These are phyloP conservation scores for Cochlearius cochlearius DNA, from an alignment of 2,113 vertebrate species.

Conservation along the genomic window DNA sequence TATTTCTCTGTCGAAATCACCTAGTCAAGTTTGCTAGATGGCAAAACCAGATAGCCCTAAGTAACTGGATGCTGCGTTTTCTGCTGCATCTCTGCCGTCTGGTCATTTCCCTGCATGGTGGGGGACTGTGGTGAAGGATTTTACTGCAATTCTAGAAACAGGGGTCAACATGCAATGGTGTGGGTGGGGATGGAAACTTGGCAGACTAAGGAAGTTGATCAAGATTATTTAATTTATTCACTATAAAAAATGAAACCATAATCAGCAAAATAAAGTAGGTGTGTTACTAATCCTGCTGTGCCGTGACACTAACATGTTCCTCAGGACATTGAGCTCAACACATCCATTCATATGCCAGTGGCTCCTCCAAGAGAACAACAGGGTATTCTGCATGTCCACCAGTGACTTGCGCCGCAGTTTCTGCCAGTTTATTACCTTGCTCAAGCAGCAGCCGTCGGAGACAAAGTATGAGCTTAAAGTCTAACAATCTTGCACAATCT, in stretches of 20 bases:
- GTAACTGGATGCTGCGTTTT: not conserved
- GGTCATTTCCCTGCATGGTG: not conserved
- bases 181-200: not conserved
- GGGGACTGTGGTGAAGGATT: not conserved
- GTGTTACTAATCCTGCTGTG: not conserved
- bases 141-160: not conserved
- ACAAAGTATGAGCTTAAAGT: not conserved
- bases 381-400: not conserved
- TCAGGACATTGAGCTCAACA: not conserved
- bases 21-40: not conserved
- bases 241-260: not conserved
- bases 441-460: not conserved
- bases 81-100: not conserved
- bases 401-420: not conserved
- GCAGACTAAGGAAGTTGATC: not conserved
- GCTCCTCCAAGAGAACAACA: not conserved
- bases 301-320: not conserved
- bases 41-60: not conserved
- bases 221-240: not conserved
- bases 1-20: not conserved
- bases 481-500: not conserved
- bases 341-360: not conserved
- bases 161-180: rapidly evolving
- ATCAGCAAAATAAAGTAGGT: not conserved
- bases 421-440: not conserved